Evolutionary conservation across 2,888 invertebrate genomes (phyloP), one percentile per base, ranked within the genome.

Genomic region (Nebria salina): DNA sequence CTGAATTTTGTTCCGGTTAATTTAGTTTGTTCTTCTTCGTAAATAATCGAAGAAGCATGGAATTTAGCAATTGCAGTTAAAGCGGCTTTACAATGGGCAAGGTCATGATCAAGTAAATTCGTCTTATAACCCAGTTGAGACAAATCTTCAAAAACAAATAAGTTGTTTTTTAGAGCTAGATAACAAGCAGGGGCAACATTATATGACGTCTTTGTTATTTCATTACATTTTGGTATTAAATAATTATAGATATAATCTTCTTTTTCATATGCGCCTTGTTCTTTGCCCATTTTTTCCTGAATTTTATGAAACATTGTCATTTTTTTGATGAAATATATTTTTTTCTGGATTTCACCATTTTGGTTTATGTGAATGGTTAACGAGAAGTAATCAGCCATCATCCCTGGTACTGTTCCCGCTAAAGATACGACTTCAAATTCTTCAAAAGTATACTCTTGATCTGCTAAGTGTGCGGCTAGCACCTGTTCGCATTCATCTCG

Each of bases 101-200:
- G 83, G 66, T 85, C 83, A 79, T 82, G 78, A 0, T 64, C 77
- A 15, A 72, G 83, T 73, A 41, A 66, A 25, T 68, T 83, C 11
- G 82, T 25, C 64, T 77, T 65, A 76, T 82, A 89, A 3, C 87
- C 86, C 65, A 84, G 83, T 0, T 42, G 20, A 1, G 82, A 75
- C 13, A 90, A 83, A 73, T 90, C 87, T 82, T 90, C 89, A 41
- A 90, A 86, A 3, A 90, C 85, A 1, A 90, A 82, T 9, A 87
- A 81, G 77, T 89, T 85, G 65, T 85, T 84, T 1, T 85, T 82
- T 68, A 87, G 86, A 1, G 85, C 84, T 9, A 87, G 84, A 83
- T 87, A 88, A 84, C 88, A 89, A 25, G 84, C 80, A 1, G 90
- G 86, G 0, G 89, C 87, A 68, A 77, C 81, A 42, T 83, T 83